Conservation (phyloP, 1,140 invertebrate genomes). For the Drosophila nigromelanica region DNA sequence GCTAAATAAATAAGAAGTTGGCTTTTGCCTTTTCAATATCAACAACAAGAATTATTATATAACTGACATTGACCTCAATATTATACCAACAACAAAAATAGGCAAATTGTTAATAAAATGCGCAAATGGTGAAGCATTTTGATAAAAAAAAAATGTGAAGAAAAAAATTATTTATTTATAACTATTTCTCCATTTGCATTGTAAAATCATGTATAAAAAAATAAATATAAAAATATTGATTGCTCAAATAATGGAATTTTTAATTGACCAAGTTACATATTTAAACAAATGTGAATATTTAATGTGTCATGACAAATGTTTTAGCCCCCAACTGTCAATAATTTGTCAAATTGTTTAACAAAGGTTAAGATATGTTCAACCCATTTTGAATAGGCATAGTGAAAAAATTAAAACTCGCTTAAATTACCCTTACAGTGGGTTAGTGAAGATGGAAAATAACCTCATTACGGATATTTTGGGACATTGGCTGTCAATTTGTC, state of each 20-base stretch:
- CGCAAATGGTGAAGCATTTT: constrained; percentile 35
- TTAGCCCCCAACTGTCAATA: constrained; percentile 61
- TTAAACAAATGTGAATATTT: constrained; percentile 53
- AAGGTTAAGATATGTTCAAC: too few species aligned
- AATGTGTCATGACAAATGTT: constrained; percentile 66
- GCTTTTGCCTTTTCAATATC: constrained; percentile 25
- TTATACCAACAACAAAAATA: constrained; percentile 17
- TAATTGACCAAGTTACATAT: background rate
- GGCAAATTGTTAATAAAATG: constrained; percentile 41
- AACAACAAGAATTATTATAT: constrained; percentile 26
- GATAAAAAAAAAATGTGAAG: background rate
- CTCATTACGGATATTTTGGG: constrained; percentile 26
- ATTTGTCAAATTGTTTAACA: background rate
- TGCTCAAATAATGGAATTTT: constrained; percentile 5
- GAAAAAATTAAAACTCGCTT: background rate
- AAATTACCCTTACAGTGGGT: constrained; percentile 17
- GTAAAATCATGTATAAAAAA: constrained; percentile 30
- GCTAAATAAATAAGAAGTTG: constrained; percentile 36
- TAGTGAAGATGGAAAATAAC: constrained; percentile 29
- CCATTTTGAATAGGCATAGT: background rate
- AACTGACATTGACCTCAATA: constrained; percentile 69
- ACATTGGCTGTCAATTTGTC: constrained; percentile 36
- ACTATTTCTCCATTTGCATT: constrained; percentile 31
- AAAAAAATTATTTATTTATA: constrained; percentile 11
- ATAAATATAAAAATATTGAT: too few species aligned